These are phyloP conservation scores for Patella pellucida DNA, from an alignment of 2,888 invertebrate genomes.

Conservation along the genomic window DNA sequence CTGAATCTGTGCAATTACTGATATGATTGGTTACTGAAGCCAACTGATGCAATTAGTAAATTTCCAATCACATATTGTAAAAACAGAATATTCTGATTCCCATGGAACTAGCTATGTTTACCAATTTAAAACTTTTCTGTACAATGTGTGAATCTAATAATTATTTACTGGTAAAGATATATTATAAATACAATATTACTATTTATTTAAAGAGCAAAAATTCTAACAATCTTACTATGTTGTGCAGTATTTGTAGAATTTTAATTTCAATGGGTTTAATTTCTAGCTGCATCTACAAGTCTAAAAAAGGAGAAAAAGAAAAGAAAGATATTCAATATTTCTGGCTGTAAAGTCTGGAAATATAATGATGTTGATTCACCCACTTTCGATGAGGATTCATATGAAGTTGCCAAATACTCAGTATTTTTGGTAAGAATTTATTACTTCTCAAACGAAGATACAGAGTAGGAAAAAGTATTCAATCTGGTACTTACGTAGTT, in stretches of 20 bases:
- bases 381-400: conserved; percentile 43
- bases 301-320: conserved; percentile 42
- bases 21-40: too few species aligned
- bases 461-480: too few species aligned
- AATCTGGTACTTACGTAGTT: too few species aligned
- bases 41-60: too few species aligned
- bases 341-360: conserved; percentile 45
- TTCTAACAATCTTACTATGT: too few species aligned
- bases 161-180: background rate
- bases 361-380: conserved; percentile 51
- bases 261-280: conserved; percentile 15
- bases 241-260: background rate
- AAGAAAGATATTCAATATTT: conserved; percentile 41
- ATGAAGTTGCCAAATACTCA: conserved; percentile 59
- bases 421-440: conserved; percentile 45
- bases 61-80: background rate
- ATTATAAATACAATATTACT: background rate
- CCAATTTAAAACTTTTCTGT: too few species aligned
- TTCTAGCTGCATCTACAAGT: conserved; percentile 41
- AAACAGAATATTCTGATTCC: too few species aligned
- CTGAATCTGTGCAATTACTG: too few species aligned
- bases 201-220: too few species aligned
- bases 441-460: too few species aligned
- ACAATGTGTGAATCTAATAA: too few species aligned
- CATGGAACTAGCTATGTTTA: too few species aligned